Percentiles rank a stretch among this genome's conserved stretches.
Conservation (phyloP, 2,888 invertebrate species). For the Liopterus haemorrhoidalis region DNA sequence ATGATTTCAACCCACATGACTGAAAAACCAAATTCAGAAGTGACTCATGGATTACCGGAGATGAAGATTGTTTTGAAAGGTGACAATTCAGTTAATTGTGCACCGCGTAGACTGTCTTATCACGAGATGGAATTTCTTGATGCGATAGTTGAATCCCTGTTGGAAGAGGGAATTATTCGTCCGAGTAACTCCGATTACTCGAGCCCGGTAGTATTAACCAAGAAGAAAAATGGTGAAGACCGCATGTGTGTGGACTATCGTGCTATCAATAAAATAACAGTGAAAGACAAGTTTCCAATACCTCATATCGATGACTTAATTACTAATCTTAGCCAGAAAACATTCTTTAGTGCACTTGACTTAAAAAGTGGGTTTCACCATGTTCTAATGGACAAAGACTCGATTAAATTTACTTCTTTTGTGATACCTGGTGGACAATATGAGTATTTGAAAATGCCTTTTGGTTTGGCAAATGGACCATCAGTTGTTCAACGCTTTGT, state of each 20-base stretch:
- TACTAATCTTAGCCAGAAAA: neutral
- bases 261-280: neutral
- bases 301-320: neutral
- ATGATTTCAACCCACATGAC: too few species aligned
- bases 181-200: conserved; percentile 22
- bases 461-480: conserved; percentile 33
- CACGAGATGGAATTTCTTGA: conserved; percentile 14
- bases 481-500: conserved; percentile 34
- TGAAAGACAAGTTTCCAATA: neutral
- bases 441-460: conserved; percentile 31
- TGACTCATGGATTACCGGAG: too few species aligned
- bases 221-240: conserved; percentile 8
- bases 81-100: neutral
- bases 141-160: conserved; percentile 18
- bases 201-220: conserved; percentile 23
- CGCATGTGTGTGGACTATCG: neutral
- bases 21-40: too few species aligned
- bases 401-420: conserved; percentile 36
- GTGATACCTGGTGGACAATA: conserved; percentile 36
- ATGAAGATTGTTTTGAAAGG: neutral
- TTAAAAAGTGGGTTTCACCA: conserved; percentile 26
- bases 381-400: conserved; percentile 19
- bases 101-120: conserved; percentile 18
- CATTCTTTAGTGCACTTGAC: neutral
- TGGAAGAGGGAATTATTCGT: conserved; percentile 23